These are phyloP conservation scores for Drosophila buzzatii DNA, from an alignment of 2,888 invertebrate genomes.

Conservation along the genomic window DNA sequence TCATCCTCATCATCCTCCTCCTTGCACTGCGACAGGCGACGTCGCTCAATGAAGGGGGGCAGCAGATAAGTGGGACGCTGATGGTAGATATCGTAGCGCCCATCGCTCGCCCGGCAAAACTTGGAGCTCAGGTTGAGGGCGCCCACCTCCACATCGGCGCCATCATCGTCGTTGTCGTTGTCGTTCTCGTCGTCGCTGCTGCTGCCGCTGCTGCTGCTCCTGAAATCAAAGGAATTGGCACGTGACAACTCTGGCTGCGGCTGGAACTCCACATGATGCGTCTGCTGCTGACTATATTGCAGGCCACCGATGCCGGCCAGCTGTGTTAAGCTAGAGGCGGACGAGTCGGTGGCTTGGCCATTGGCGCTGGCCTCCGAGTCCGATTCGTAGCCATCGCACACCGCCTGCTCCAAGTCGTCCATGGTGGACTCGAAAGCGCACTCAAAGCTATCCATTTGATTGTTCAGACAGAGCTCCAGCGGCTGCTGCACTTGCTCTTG, in stretches of 20 bases:
- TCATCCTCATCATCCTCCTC: slow-evolving; percentile 93
- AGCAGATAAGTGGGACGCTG: slow-evolving; percentile 82
- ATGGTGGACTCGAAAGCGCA: slow-evolving; percentile 84
- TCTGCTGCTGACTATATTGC: slow-evolving; percentile 62
- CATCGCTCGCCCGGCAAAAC: slow-evolving; percentile 58
- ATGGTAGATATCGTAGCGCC: slow-evolving; percentile 71
- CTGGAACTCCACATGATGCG: slow-evolving; percentile 49
- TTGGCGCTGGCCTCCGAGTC: slow-evolving; percentile 80
- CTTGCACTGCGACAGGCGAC: slow-evolving; percentile 92
- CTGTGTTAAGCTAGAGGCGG: slow-evolving; percentile 56
- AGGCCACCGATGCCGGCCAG: slow-evolving; percentile 53
- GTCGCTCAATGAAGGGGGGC: slow-evolving; percentile 87
- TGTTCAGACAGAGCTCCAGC: slow-evolving; percentile 39
- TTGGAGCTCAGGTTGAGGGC: slow-evolving; percentile 54
- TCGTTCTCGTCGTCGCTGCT: slow-evolving; percentile 68
- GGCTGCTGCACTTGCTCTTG: slow-evolving; percentile 26
- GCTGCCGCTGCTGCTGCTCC: slow-evolving; percentile 76
- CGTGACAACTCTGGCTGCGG: slow-evolving; percentile 70
- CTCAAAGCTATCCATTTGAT: slow-evolving; percentile 82
- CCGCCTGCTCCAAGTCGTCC: slow-evolving; percentile 82
- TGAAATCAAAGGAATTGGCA: slow-evolving; percentile 76
- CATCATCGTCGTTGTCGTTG: slow-evolving; percentile 29
- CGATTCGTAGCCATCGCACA: slow-evolving; percentile 82
- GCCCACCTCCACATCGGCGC: slow-evolving; percentile 35
- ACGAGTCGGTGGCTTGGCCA: slow-evolving; percentile 63